Conservation (phyloP, 2,888 invertebrate species). For the Xanthorhoe spadicearia region DNA sequence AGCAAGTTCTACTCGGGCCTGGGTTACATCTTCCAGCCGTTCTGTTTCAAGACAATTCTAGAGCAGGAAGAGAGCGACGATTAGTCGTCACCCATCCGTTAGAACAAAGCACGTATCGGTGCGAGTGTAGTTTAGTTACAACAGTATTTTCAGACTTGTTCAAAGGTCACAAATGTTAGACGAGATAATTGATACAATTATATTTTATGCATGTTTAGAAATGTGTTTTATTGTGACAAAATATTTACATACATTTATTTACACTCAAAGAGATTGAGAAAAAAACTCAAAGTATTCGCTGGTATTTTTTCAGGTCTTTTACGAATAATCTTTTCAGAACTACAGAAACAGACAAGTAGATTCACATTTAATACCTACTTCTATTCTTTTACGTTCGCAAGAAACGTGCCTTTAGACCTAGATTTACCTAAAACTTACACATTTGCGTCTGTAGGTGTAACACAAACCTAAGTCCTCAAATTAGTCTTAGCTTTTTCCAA, state of each 20-base stretch:
- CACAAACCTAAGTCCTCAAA: neutral
- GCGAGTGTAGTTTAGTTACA: conserved; percentile 58
- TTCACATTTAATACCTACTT: neutral
- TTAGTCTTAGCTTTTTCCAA: conserved; percentile 92
- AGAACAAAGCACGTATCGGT: conserved; percentile 17
- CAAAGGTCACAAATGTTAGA: conserved; percentile 67
- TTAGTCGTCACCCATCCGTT: conserved; percentile 48
- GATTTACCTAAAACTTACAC: too few species aligned
- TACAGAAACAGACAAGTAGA: neutral
- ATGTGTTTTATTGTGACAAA: conserved; percentile 56
- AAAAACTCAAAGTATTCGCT: conserved; percentile 5
- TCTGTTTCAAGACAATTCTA: conserved; percentile 92
- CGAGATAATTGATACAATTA: conserved; percentile 52
- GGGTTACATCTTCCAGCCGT: conserved; percentile 93
- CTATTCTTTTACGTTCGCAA: too few species aligned
- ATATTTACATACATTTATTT: conserved; percentile 27
- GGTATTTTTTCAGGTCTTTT: neutral
- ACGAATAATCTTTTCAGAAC: neutral
- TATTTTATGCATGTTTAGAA: conserved; percentile 70
- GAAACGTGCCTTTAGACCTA: too few species aligned
- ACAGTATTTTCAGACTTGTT: conserved; percentile 62
- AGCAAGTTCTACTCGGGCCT: conserved; percentile 95
- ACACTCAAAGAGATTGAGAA: neutral
- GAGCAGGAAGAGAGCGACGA: conserved; percentile 83
- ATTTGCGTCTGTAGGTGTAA: neutral